A percentile compares a stretch with the other conserved stretches of the same genome.
These are phyloP conservation scores for Enteromius mattozi DNA, from an alignment of 2,797 vertebrate species.

Conservation along the genomic window DNA sequence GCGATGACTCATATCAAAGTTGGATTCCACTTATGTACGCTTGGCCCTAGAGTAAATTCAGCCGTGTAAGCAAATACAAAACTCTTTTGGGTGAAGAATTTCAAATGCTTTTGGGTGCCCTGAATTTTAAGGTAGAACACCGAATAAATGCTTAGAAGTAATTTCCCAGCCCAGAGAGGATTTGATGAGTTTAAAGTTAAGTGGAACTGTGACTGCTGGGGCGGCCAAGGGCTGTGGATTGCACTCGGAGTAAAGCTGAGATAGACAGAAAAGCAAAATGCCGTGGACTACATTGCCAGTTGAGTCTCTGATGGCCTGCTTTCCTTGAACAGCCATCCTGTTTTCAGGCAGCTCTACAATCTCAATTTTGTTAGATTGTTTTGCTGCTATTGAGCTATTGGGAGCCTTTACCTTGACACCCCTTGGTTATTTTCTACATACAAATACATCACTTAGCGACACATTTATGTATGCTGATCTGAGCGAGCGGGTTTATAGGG, in stretches of 20 bases:
- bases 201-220: conserved; percentile 46
- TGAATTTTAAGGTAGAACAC: conserved; percentile 56
- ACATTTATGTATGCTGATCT: conserved; percentile 1
- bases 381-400: background rate
- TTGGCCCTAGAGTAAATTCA: conserved; percentile 46
- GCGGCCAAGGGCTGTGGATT: conserved; percentile 34
- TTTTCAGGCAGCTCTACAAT: conserved; percentile 6
- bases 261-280: conserved; percentile 47
- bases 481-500: background rate
- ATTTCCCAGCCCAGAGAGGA: conserved; percentile 52
- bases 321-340: conserved; percentile 10
- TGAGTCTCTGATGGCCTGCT: background rate
- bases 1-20: conserved; percentile 38
- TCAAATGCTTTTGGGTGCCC: conserved; percentile 50
- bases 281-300: conserved; percentile 24
- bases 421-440: conserved; percentile 33
- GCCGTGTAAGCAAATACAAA: conserved; percentile 52
- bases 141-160: conserved; percentile 55
- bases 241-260: conserved; percentile 43
- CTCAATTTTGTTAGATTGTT: background rate
- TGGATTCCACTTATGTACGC: conserved; percentile 21
- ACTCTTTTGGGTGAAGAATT: conserved; percentile 46
- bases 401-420: background rate
- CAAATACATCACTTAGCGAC: conserved; percentile 30
- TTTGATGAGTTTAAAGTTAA: conserved; percentile 55